phyloP scores from a whole-genome alignment of 2,888 invertebrate genomes.

The Ormyrus nitidulus region DNA sequence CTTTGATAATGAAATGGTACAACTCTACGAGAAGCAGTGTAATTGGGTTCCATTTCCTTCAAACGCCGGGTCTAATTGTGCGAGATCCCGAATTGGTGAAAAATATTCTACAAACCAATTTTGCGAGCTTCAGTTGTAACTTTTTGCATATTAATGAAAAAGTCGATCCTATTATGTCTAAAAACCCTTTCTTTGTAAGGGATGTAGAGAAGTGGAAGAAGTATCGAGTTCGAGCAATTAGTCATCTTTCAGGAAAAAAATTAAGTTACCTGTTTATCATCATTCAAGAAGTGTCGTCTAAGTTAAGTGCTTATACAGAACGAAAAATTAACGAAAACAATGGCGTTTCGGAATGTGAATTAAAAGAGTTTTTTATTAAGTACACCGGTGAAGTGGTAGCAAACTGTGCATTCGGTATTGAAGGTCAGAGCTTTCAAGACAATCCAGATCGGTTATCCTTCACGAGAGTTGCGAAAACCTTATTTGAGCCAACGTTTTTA shows the following conservation, averaged over 20 bases:
- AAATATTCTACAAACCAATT: conserved; percentile 12
- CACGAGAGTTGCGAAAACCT: conserved; percentile 30
- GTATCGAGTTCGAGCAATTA: not conserved
- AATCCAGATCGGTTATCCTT: conserved; percentile 48
- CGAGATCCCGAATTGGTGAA: conserved; percentile 38
- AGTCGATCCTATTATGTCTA: conserved; percentile 28
- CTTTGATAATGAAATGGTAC: conserved; percentile 21
- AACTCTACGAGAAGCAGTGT: conserved; percentile 24
- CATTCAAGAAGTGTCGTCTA: not conserved
- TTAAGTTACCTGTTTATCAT: conserved; percentile 21
- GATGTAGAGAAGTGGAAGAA: conserved; percentile 25
- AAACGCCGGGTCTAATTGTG: not conserved
- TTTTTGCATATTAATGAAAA: not conserved
- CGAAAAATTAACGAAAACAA: conserved; percentile 17
- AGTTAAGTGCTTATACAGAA: conserved; percentile 30
- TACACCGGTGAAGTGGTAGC: conserved; percentile 65
- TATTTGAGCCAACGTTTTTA: conserved; percentile 60
- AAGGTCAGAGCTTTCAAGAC: conserved; percentile 64
- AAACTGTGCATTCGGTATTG: conserved; percentile 61
- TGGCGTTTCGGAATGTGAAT: conserved; percentile 54
- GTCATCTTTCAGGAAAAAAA: conserved; percentile 41
- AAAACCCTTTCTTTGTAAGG: conserved; percentile 40
- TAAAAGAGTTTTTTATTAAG: conserved; percentile 59
- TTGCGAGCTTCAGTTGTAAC: conserved; percentile 33
- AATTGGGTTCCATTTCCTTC: conserved; percentile 51